Evolutionary conservation across 2,113 vertebrate genomes (phyloP).

Genomic region (Chelonoidis abingdonii): DNA sequence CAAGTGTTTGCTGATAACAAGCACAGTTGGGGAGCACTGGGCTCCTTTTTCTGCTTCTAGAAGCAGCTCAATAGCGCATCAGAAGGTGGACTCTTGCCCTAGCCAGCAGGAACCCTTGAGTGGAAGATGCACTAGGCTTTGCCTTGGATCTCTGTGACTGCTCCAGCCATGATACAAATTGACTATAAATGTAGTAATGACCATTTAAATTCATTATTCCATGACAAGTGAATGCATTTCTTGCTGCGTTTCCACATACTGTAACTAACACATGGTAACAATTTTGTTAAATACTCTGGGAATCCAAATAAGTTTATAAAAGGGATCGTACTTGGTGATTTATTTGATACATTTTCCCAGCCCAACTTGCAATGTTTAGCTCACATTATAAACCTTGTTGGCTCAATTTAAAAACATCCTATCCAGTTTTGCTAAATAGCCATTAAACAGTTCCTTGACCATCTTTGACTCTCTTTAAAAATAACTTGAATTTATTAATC

Average conservation of each 20-base stretch:
- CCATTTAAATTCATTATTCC: not conserved
- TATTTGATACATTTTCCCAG: not conserved
- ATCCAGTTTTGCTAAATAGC: conserved; percentile 12
- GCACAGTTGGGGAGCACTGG: not conserved
- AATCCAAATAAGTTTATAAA: not conserved
- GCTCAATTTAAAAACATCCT: conserved; percentile 24
- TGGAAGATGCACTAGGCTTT: not conserved
- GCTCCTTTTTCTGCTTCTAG: not conserved
- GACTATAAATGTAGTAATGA: not conserved
- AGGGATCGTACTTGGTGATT: not conserved
- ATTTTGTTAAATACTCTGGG: not conserved
- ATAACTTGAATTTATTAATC: conserved; percentile 69
- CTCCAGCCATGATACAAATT: not conserved
- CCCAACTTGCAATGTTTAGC: not conserved
- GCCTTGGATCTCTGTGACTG: not conserved
- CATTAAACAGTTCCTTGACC: conserved; percentile 57
- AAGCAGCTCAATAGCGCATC: not conserved
- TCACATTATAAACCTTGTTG: not conserved
- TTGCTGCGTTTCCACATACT: not conserved
- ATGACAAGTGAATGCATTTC: not conserved
- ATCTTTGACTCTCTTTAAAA: conserved; percentile 39
- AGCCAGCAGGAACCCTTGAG: not conserved
- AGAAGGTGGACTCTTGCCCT: not conserved
- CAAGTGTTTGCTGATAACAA: not conserved
- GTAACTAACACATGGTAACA: not conserved